Evolutionary conservation across 2,888 invertebrate species (phyloP), one percentile per base, ranked within the genome.

Genomic region (Hecatera dysodea): DNA sequence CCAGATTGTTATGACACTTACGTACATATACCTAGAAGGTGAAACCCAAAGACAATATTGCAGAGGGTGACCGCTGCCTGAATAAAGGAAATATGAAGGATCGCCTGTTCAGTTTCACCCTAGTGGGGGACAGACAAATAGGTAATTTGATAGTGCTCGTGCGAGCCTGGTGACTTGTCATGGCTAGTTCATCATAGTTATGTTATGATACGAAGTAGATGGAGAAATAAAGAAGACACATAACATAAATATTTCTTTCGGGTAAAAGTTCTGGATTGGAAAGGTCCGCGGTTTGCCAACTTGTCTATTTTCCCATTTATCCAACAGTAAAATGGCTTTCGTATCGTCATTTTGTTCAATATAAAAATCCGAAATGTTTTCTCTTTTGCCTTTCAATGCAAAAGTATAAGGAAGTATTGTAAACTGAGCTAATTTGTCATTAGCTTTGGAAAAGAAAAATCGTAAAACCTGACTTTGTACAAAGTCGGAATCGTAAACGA

Each of bases 401-500:
- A 69, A 69, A 70, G 69, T 64, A 53, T 44, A 15, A 61, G 65
- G 62, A 57, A 74, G 48, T 57, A 52, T 72, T 66, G 50, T 53
- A 61, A 71, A 75, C 67, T 61, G 62, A 61, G 52, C 66, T 77
- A 72, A 77, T 84, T 70, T 57, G 52, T 80, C 76, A 80, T 81
- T 84, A 74, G 76, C 53, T 46, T 75, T 59, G 24, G 44, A 27
- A 76, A 82, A 83, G 75, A 74, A 83, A 76, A 88, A 86, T 81
- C 86, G 81, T 89, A 88, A 89, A 88, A 82, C 77, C 80, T 67
- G 75, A 81, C 83, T 78, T 80, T 80, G 73, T 75, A 52, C 60
- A 83, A 86, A 87, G 87, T 86, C 81, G 67, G 82, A 89, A 86
- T 88, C 89, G 88, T 89, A 89, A 89, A 89, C 82, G 88, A 69